Percentiles rank a stretch among this genome's conserved stretches.
phyloP scores from a whole-genome alignment of 53 echinoderm and acorn worm genomes.

The Arbacia lixula region DNA sequence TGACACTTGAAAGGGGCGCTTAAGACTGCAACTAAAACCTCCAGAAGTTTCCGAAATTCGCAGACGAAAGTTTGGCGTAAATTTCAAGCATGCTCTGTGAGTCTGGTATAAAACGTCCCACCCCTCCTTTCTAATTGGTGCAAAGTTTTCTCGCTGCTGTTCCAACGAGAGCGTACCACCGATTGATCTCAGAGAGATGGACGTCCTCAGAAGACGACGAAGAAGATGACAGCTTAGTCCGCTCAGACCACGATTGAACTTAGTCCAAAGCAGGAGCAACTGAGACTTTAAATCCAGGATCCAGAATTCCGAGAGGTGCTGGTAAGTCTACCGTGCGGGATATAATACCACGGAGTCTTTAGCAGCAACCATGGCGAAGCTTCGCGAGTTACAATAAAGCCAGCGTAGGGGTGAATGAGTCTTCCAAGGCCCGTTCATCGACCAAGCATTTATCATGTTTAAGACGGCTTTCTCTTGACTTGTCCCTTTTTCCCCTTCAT shows the following conservation, averaged over 20 bases:
- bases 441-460: conserved; percentile 20
- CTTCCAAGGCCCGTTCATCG: neutral
- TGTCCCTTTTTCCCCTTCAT: neutral
- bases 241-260: conserved; percentile 20
- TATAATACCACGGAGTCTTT: neutral
- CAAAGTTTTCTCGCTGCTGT: too few relatives aligned
- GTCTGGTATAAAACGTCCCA: neutral
- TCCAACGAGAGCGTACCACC: too few relatives aligned
- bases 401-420: neutral
- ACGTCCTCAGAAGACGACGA: neutral
- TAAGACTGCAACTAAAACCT: neutral
- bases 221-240: too few relatives aligned
- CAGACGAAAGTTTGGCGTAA: too few relatives aligned
- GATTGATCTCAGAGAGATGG: neutral
- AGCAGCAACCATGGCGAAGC: neutral
- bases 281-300: neutral
- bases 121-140: conserved; percentile 7
- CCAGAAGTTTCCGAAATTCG: too few relatives aligned
- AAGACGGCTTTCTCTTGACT: neutral
- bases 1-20: too few relatives aligned
- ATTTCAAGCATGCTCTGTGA: neutral
- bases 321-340: neutral
- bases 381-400: neutral
- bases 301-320: neutral
- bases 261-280: too few relatives aligned